Base-by-base conservation (phyloP, 2,113 vertebrate species). In the Ptilorrhoa leucosticta region DNA sequence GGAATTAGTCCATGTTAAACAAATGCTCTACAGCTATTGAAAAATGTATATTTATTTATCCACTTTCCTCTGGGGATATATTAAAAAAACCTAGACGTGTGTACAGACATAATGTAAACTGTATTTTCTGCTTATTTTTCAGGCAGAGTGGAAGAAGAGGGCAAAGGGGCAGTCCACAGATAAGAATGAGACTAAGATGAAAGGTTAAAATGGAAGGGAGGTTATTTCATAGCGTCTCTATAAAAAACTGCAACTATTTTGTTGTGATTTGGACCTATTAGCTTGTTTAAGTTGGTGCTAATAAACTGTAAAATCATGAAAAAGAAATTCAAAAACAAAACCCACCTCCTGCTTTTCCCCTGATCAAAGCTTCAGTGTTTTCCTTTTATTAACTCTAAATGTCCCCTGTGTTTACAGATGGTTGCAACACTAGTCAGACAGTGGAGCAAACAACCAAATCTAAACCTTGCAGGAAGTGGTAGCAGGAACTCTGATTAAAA, bases 61-160 rank as follows among this genome's bases (percentile, higher is more conserved):
- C 9, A n/a, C 63, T 84, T 84, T 84, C 56, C 88, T 91, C 63
- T 58, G n/a, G 61, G 30, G 65, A 26, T 51, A 19, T 39, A 83
- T 60, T 71, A 37, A 82, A 94, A 92, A 88, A 89, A 22, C 7
- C 26, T 68, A 81, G 69, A 70, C 28, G 6, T 71, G 31, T 58
- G 42, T 70, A 83, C 35, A 86, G 75, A 68, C 68, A 80, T 54
- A 91, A 82, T 12, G 3, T 93, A 92, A 94, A 90, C 73, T 57
- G 16, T 85, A 66, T 95, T 96, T 95, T 88, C 83, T 92, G 76
- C 76, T 82, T 91, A 83, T 89, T 96, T 92, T 95, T 94, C 65
- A 91, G 87, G 72, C 27, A 2, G 58, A 89, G 51, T 70, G 50
- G 85, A 91, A 93, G 63, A 72, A n/a, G 24, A 86, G 66, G 50